phyloP scores from a whole-genome alignment of 1,140 invertebrate genomes.

The Tetramorium alpestre region DNA sequence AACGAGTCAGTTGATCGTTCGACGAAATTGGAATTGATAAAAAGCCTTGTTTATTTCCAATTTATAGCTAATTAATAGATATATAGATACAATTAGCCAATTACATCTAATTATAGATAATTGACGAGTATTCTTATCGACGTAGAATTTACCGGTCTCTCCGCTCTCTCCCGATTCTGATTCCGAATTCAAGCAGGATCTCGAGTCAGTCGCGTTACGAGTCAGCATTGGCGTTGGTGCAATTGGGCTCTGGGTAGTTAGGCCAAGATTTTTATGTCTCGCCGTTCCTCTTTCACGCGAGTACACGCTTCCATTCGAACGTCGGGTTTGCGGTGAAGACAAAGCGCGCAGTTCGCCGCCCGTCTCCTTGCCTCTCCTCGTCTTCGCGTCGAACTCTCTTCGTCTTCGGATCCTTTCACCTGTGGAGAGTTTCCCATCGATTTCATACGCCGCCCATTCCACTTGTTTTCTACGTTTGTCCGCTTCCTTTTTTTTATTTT shows the following conservation, averaged over 20 bases:
- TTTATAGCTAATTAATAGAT: neutral
- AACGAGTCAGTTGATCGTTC: neutral
- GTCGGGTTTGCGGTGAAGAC: conserved; percentile 13
- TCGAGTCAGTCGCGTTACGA: neutral
- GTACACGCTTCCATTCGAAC: conserved; percentile 26
- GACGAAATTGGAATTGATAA: neutral
- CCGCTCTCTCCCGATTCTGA: neutral
- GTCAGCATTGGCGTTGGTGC: conserved; percentile 8
- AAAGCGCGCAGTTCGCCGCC: conserved; percentile 38
- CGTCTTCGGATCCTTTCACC: conserved; percentile 55
- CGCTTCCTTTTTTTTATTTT: neutral
- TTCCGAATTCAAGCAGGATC: neutral
- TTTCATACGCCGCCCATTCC: conserved; percentile 47
- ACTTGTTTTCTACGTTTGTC: neutral
- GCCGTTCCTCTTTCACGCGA: conserved; percentile 29
- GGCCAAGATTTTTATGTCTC: conserved; percentile 27
- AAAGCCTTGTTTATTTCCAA: conserved; percentile 6
- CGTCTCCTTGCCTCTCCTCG: conserved; percentile 20
- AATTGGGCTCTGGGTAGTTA: conserved; percentile 6
- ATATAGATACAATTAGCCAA: neutral
- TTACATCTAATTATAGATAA: neutral
- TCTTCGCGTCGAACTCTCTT: conserved; percentile 41
- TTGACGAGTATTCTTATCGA: neutral
- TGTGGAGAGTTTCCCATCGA: conserved; percentile 46
- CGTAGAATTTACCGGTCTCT: neutral